Base-by-base conservation (phyloP, 1,140 invertebrate species). In the Muscidifurax raptorellus region DNA sequence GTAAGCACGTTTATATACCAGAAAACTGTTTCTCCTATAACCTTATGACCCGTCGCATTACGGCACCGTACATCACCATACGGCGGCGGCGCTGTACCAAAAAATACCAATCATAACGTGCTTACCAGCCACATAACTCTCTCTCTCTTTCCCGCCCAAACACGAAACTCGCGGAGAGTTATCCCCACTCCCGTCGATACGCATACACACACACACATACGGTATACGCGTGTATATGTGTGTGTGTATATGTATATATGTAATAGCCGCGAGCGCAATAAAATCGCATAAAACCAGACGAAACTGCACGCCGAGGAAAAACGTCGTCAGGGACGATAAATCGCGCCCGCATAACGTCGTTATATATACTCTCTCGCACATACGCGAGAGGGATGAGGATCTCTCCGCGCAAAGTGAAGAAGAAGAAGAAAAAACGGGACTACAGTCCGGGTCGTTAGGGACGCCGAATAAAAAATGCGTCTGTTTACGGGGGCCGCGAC, bases 61-160 rank as follows among this genome's bases (percentile, higher is more conserved):
- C 36, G 36, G 10, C 36, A 40, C 36, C 36, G 36, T 40, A 47
- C 27, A 40, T 66, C 59, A 36, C 13, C 44, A 18, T 47, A 47
- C 44, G 44, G 44, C 44, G 36, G 0, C 10, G 9, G 44, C 15
- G 9, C 44, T 3, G 30, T 22, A 59, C 5, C 52, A 6, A 69
- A 36, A 52, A 40, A 67, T 79, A 79, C n/a, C 64, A n/a, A 36
- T n/a, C 22, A 79, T 67, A 22, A 25, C 64, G 59, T 36, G 18
- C 77, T 79, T 79, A 66, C 28, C n/a, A 67, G 77, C 59, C 10
- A 15, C 59, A 40, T 79, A 67, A 77, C 47, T 64, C 44, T 81
- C 18, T 22, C 79, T 69, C 79, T 80, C 79, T 67, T 9, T 22
- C 64, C 71, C 66, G 44, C 67, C 40, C 13, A 75, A 27, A 52